Conservation (phyloP, 1,140 invertebrate species). For the Stenopsyche tienmushanensis region DNA sequence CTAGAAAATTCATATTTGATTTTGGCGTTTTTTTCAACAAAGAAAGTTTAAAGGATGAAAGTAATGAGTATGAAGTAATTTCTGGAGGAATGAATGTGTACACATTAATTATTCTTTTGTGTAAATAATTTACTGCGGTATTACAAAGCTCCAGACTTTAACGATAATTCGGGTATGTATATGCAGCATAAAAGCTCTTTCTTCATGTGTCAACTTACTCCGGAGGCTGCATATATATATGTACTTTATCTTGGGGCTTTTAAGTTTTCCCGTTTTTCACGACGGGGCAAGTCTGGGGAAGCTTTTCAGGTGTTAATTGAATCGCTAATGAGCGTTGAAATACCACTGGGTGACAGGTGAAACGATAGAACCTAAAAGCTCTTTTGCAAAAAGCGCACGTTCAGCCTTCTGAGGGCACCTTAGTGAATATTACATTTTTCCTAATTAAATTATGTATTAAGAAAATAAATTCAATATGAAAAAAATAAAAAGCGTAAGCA, state of each 20-base stretch:
- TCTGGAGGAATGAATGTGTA: too few species aligned
- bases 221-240: neutral
- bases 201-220: neutral
- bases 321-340: conserved; percentile 20
- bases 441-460: too few species aligned
- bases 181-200: conserved; percentile 13
- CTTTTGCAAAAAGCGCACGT: neutral
- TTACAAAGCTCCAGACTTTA: neutral
- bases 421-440: too few species aligned
- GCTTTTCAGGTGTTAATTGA: conserved; percentile 29
- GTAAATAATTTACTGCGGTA: neutral
- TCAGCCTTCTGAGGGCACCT: too few species aligned
- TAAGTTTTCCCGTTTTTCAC: conserved; percentile 28
- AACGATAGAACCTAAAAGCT: neutral
- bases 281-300: neutral
- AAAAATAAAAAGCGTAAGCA: neutral
- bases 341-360: neutral
- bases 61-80: neutral
- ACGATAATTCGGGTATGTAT: neutral
- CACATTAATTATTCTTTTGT: neutral
- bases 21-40: neutral
- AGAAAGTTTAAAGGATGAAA: neutral
- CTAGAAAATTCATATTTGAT: neutral
- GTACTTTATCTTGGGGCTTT: conserved; percentile 7
- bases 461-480: neutral